Percentiles rank a stretch among this genome's conserved stretches.
Conservation (phyloP, 2,797 vertebrate species). For the Cuculus canorus region DNA sequence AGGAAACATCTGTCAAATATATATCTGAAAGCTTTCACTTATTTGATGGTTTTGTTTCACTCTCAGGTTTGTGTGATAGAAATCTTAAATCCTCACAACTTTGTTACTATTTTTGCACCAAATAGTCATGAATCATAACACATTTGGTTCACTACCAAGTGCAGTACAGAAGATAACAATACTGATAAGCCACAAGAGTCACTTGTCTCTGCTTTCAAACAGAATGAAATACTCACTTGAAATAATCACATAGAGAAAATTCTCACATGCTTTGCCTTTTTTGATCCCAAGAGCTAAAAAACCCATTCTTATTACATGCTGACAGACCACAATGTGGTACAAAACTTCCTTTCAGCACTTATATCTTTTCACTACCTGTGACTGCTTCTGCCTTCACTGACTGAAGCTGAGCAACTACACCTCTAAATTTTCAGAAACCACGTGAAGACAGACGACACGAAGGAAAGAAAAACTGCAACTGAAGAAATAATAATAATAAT, state of each 20-base stretch:
- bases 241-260: background rate
- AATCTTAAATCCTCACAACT: background rate
- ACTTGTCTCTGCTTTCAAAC: background rate
- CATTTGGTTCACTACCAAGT: background rate
- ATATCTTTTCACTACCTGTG: background rate
- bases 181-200: background rate
- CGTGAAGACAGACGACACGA: background rate
- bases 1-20: background rate
- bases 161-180: background rate
- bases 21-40: background rate
- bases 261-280: background rate
- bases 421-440: background rate
- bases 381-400: background rate
- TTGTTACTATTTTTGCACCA: background rate
- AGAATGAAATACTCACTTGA: background rate
- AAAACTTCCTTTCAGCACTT: background rate
- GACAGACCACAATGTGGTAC: background rate
- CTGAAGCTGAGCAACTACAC: background rate
- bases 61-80: background rate
- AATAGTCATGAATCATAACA: background rate
- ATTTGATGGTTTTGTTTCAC: background rate
- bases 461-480: background rate
- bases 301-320: background rate
- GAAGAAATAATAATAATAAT: background rate
- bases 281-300: background rate